Base-by-base conservation (phyloP, 2,113 vertebrate species). In the Nanorana parkeri region DNA sequence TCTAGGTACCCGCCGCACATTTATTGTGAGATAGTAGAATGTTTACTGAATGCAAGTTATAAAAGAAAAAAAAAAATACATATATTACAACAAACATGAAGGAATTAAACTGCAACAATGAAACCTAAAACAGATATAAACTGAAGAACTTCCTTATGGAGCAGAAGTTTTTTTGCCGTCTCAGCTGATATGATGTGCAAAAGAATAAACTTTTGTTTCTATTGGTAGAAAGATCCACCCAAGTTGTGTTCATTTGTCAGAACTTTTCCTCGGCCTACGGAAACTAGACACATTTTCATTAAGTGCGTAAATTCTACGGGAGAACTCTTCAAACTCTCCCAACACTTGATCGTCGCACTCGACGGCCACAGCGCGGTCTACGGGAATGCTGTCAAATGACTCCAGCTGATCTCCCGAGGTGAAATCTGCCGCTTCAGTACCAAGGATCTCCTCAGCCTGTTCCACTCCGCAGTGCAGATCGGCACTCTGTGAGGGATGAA, bases 281-380 rank as follows among this genome's bases (percentile, higher is more conserved):
- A 99, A 99, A 88, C 96, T 97, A 86, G 97, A 96, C 87, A 96
- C 89, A 64, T 97, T 98, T 85, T 99, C 95, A 0, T 94, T 99
- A 81, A 99, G 95, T 85, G 98, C 97, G 68, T 95, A 98, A 92
- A 99, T 99, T 90, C 98, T 96, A 21, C 96, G 92, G 17, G 97
- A 98, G 91, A 98, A 98, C 91, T 99, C 98, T 86, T 98, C 96
- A 1, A 99, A 97, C 84, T 99, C 98, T 0, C 96, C 97, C 61
- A 99, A 92, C 29, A 99, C 98, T 87, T 99, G 98, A 15, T 99
- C 98, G 0, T 99, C 98, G 1, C 96, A 96, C 85, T 99, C 98
- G 81, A 99, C 98, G 0, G 97, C 98, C 19, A 99, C 96, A 0
- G 97, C 97, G 0, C 93, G 96, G 63, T 99, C 98, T 88, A 99